phyloP scores from a whole-genome alignment of 1,140 invertebrate species.

The Melipona quadrifasciata region DNA sequence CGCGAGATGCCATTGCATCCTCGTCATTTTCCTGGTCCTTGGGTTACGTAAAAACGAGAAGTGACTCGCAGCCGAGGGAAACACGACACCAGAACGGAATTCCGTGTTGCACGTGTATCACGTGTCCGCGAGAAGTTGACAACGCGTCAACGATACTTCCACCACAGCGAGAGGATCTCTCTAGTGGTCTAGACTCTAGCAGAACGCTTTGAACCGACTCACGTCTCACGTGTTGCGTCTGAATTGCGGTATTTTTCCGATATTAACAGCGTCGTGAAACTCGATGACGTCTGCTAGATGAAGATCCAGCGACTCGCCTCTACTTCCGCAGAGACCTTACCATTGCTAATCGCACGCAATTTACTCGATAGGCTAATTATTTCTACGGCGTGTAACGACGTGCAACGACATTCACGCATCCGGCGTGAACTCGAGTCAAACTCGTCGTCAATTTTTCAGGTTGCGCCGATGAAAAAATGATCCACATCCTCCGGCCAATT shows the following conservation, averaged over 20 bases:
- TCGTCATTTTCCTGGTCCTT: constrained; percentile 51
- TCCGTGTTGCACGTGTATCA: constrained; percentile 13
- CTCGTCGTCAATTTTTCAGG: not conserved
- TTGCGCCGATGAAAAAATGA: constrained; percentile 46
- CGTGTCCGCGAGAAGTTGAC: not conserved
- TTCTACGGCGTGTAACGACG: not conserved
- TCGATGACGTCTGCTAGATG: constrained; percentile 7
- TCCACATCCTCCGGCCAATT: constrained; percentile 53
- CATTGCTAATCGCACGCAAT: no score
- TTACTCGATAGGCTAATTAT: not conserved
- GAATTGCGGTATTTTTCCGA: no score
- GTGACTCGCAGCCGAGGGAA: not conserved
- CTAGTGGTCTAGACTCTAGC: not conserved
- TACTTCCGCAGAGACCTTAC: not conserved
- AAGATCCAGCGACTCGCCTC: not conserved
- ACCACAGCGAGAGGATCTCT: not conserved
- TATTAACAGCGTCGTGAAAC: constrained; percentile 16
- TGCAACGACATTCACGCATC: not conserved
- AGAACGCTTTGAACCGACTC: not conserved
- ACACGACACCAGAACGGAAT: not conserved
- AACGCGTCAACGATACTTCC: constrained; percentile 12
- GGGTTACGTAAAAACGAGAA: constrained; percentile 38
- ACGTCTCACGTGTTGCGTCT: no score
- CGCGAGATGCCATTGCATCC: constrained; percentile 1
- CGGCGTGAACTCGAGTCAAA: not conserved